Evolutionary conservation across 2,113 vertebrate species (phyloP).

Genomic region (Otolemur garnettii): DNA sequence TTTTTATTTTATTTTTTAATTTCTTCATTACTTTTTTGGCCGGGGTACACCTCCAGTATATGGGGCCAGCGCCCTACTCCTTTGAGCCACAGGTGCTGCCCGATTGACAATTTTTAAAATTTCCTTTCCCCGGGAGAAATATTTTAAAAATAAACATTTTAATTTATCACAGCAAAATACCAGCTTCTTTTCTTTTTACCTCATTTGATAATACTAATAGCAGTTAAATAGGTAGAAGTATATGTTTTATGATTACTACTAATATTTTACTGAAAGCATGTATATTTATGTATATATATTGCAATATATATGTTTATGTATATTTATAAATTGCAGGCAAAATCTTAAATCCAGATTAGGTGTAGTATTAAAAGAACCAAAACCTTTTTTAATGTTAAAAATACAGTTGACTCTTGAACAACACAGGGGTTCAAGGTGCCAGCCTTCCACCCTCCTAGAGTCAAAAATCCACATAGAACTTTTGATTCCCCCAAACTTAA

Average conservation of each 20-base stretch:
- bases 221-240: neutral
- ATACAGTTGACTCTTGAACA: neutral
- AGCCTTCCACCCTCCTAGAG: neutral
- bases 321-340: neutral
- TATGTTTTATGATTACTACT: neutral
- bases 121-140: constrained; percentile 33
- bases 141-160: constrained; percentile 10
- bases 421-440: neutral
- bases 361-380: neutral
- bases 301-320: too few relatives aligned
- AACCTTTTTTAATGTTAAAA: neutral
- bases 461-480: neutral
- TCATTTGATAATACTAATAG: neutral
- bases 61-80: too few relatives aligned
- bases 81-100: too few relatives aligned
- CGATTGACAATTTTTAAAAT: neutral
- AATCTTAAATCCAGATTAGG: neutral
- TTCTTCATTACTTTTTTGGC: too few relatives aligned
- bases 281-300: neutral
- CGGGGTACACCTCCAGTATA: too few relatives aligned
- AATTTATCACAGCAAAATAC: neutral
- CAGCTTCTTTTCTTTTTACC: neutral
- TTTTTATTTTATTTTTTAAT: neutral
- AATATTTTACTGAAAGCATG: neutral
- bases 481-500: neutral